Evolutionary conservation across 2,797 vertebrate species (phyloP).

Genomic region (Sebastiscus albofasciatus): DNA sequence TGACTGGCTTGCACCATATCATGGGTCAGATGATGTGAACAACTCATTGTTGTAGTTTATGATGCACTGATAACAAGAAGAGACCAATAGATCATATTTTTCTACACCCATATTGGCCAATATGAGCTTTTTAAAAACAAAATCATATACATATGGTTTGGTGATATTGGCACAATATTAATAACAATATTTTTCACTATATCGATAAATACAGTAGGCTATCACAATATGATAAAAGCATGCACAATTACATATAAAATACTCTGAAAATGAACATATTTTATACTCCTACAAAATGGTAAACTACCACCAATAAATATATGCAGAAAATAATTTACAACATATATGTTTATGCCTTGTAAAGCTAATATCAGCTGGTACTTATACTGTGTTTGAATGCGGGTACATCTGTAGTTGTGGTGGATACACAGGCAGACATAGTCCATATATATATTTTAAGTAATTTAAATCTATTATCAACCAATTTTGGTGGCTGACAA

Average conservation of each 20-base stretch:
- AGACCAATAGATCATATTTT: neutral
- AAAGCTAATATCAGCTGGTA: neutral
- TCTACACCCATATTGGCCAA: neutral
- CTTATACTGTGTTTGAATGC: neutral
- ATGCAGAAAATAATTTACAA: neutral
- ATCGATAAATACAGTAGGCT: neutral
- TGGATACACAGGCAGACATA: neutral
- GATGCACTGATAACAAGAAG: neutral
- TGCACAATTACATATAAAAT: neutral
- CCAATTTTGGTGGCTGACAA: neutral
- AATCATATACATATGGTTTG: neutral
- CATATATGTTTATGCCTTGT: neutral
- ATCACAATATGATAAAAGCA: neutral
- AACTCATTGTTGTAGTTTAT: neutral
- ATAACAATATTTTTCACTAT: neutral
- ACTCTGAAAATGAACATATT: accelerated
- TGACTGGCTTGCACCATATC: conserved; percentile 2
- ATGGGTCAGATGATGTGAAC: conserved; percentile 20
- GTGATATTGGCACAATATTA: neutral
- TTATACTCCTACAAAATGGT: neutral
- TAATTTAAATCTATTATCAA: neutral
- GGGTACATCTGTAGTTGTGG: neutral
- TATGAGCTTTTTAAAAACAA: neutral
- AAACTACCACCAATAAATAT: neutral
- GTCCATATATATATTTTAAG: neutral